Conservation (phyloP, 2,888 invertebrate species). For the Tribolium freemani region DNA sequence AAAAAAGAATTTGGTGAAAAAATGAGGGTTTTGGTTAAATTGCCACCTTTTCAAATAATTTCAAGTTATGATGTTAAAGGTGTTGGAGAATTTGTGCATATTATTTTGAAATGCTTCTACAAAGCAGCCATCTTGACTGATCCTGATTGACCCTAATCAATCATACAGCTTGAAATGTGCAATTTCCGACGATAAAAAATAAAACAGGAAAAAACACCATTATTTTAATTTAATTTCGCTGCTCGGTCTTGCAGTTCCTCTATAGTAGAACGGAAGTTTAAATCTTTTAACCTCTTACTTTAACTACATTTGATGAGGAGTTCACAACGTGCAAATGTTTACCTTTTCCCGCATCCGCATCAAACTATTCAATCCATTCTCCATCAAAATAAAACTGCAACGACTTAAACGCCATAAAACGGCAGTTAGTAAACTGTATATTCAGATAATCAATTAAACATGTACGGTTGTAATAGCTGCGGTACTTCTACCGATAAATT, state of each 20-base stretch:
- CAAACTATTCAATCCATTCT: neutral
- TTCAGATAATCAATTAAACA: constrained; percentile 38
- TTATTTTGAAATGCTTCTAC: too few relatives aligned
- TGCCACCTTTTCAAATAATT: too few relatives aligned
- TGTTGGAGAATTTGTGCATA: too few relatives aligned
- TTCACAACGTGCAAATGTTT: constrained; percentile 5
- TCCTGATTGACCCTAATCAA: too few relatives aligned
- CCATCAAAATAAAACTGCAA: constrained; percentile 10
- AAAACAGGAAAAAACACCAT: too few relatives aligned
- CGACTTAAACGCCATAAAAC: constrained; percentile 1
- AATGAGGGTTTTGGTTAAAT: too few relatives aligned
- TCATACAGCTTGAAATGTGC: too few relatives aligned
- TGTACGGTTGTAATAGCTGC: constrained; percentile 18
- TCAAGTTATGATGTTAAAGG: too few relatives aligned
- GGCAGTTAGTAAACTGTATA: constrained; percentile 31
- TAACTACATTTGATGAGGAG: constrained; percentile 11
- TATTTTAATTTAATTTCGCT: neutral
- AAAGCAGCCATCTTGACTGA: too few relatives aligned
- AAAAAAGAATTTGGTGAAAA: too few relatives aligned
- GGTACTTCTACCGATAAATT: constrained; percentile 35
- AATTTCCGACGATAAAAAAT: too few relatives aligned
- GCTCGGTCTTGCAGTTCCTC: constrained; percentile 3
- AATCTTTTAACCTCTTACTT: constrained; percentile 11
- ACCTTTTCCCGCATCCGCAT: constrained; percentile 9
- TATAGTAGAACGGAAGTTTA: constrained; percentile 11